A percentile compares a stretch with the other conserved stretches of the same genome.
Evolutionary conservation across 1,140 invertebrate species (phyloP).

Genomic region (Geopemphigus sp.): DNA sequence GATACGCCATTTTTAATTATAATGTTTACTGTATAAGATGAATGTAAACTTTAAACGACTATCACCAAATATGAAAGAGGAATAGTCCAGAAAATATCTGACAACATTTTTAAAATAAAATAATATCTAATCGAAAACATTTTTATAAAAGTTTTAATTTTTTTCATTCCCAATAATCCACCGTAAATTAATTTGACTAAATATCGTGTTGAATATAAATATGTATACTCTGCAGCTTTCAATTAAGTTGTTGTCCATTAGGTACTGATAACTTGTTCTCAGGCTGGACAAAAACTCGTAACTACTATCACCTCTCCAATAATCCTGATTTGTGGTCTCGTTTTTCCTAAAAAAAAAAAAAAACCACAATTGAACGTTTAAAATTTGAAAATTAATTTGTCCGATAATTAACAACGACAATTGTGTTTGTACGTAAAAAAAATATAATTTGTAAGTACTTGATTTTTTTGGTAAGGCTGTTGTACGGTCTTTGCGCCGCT

Average conservation of each 20-base stretch:
- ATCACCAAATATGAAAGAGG: too few relatives aligned
- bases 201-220: background rate
- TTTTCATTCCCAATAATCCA: too few relatives aligned
- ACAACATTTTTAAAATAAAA: too few relatives aligned
- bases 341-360: conserved; percentile 58
- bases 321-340: conserved; percentile 60
- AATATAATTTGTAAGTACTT: conserved; percentile 11
- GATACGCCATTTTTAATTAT: too few relatives aligned
- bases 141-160: background rate
- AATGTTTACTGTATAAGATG: too few relatives aligned
- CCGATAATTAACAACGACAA: background rate
- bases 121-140: too few relatives aligned
- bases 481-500: conserved; percentile 54
- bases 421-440: background rate
- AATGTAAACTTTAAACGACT: too few relatives aligned
- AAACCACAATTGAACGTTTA: too few relatives aligned
- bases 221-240: conserved; percentile 75
- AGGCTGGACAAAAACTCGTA: conserved; percentile 88
- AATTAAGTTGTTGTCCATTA: conserved; percentile 90
- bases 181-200: background rate
- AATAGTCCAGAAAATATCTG: too few relatives aligned
- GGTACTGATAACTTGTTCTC: conserved; percentile 80
- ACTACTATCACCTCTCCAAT: conserved; percentile 60
- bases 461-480: conserved; percentile 48
- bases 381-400: background rate